Base-by-base conservation (phyloP, 2,888 invertebrate genomes). In the Morpho deidamia region DNA sequence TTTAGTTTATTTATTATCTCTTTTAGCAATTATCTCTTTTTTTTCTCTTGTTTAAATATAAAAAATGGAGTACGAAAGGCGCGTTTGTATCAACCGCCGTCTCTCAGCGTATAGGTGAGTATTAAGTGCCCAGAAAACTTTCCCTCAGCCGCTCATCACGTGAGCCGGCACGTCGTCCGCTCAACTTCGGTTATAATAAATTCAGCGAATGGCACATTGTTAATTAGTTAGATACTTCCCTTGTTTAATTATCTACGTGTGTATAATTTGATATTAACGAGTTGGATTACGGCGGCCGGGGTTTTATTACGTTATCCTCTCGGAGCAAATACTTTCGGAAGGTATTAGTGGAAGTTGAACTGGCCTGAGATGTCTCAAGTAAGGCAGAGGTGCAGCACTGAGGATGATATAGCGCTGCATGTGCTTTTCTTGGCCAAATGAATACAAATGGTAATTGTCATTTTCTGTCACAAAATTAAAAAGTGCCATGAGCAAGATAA, bases 131-230 rank as follows among this genome's bases (percentile, higher is more conserved):
- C 11, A 37, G 49, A 32, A 45, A 52, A 53, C 11, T 56, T 50
- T 12, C 8, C 32, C 45, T 43, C 42, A 58, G 59, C 56, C 55
- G 42, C 61, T 57, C 57, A 57, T 57, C 57, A 39, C 42, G 49
- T 55, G 60, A 44, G 34, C 43, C 44, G 55, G 48, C 53, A 56
- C 61, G 61, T 61, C 55, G 51, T 46, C 23, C 54, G 51, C 50
- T 38, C 44, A 40, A 47, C 43, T 53, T 51, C 8, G 34, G 55
- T 50, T 55, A 48, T 59, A 59, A 59, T 59, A 45, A 56, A 58
- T 64, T 52, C 62, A 54, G 48, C 12, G 48, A 34, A 54, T 47
- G 44, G 47, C 43, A 46, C 40, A 51, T 48, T 44, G 44, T 35
- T 57, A 54, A 54, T 57, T 54, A 48, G 48, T 41, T 40, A 10